Conservation (phyloP, 2,797 vertebrate species). For the Danio jaintianensis region DNA sequence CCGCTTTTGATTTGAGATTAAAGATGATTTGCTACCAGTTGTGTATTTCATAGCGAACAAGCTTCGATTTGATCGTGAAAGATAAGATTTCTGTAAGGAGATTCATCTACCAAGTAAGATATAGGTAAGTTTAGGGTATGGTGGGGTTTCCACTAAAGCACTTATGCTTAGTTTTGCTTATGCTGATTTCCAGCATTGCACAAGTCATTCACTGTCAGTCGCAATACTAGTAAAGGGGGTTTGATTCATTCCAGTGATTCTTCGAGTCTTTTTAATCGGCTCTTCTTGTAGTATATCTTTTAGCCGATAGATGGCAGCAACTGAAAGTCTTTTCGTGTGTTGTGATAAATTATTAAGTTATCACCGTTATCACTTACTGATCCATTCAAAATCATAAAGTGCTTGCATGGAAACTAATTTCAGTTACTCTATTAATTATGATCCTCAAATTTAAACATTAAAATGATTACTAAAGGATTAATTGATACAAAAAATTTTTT, state of each 20-base stretch:
- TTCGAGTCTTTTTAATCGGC: neutral
- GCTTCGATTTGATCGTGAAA: neutral
- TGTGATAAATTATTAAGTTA: slow-evolving; percentile 4
- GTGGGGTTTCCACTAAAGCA: neutral
- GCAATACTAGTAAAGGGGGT: neutral
- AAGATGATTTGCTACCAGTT: neutral
- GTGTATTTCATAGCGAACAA: neutral
- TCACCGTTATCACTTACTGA: too few relatives aligned
- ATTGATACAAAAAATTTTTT: too few relatives aligned
- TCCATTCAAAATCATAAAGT: neutral
- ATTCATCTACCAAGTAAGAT: slow-evolving; percentile 15
- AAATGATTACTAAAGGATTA: too few relatives aligned
- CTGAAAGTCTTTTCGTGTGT: neutral
- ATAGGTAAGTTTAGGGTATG: slow-evolving; percentile 30
- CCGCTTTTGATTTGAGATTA: neutral
- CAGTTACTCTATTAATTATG: neutral
- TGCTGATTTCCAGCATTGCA: neutral
- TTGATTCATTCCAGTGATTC: neutral
- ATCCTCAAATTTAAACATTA: too few relatives aligned
- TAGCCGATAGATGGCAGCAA: neutral
- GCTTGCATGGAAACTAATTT: neutral
- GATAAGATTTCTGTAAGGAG: slow-evolving; percentile 19
- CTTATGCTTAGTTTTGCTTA: neutral
- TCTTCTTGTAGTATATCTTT: neutral
- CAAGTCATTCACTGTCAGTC: neutral